Conservation (phyloP, 2,797 vertebrate genomes). For the Carapus acus region DNA sequence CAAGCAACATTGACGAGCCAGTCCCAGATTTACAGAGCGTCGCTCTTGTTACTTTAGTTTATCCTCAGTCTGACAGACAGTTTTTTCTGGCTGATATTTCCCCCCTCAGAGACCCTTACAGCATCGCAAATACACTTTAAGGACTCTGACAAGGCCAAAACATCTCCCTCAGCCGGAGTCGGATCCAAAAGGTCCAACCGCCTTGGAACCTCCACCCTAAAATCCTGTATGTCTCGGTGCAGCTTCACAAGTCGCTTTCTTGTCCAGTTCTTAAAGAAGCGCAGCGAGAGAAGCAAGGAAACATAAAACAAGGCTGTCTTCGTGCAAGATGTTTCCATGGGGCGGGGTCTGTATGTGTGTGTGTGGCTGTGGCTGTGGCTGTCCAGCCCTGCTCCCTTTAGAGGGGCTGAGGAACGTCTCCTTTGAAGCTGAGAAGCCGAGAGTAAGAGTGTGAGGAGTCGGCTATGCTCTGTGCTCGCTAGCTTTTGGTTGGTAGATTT, state of each 20-base stretch:
- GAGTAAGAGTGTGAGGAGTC: slow-evolving; percentile 25
- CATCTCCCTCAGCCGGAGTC: neutral
- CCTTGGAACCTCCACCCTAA: slow-evolving; percentile 4
- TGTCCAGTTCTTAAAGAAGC: slow-evolving; percentile 6
- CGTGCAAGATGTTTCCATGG: slow-evolving; percentile 43
- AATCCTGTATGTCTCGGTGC: slow-evolving; percentile 10
- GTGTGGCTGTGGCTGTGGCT: slow-evolving; percentile 14
- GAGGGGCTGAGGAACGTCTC: slow-evolving; percentile 25
- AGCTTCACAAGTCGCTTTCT: slow-evolving; percentile 2
- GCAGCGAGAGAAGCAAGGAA: slow-evolving; percentile 15
- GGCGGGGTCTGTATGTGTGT: slow-evolving; percentile 17
- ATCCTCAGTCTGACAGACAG: neutral
- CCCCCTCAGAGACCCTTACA: neutral
- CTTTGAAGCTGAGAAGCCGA: slow-evolving; percentile 22
- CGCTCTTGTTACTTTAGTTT: too few species aligned
- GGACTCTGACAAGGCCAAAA: slow-evolving; percentile 2
- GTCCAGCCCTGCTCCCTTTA: slow-evolving; percentile 32
- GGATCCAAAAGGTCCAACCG: slow-evolving; percentile 5
- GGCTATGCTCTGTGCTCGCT: neutral
- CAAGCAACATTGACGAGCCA: too few species aligned
- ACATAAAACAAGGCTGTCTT: slow-evolving; percentile 22
- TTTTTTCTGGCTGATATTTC: slow-evolving; percentile 1
- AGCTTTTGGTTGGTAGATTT: too few species aligned
- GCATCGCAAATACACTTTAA: slow-evolving; percentile 3
- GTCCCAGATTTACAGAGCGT: too few species aligned